Percentiles rank a stretch among this genome's conserved stretches.
phyloP scores from a whole-genome alignment of 2,797 vertebrate genomes.

The Urosaurus nigricauda region DNA sequence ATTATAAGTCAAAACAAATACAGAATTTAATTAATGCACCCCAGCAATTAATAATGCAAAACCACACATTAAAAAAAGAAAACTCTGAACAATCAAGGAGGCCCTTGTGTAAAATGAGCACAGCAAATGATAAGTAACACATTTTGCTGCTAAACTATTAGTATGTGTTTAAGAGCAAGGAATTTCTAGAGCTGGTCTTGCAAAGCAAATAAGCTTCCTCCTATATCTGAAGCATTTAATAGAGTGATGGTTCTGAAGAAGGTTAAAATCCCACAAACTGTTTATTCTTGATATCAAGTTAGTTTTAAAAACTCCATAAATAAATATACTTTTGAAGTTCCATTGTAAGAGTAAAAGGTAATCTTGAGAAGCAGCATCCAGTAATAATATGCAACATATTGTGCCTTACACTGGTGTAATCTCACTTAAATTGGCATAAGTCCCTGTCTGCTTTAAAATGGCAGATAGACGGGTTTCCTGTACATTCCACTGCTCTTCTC shows the following conservation, averaged over 20 bases:
- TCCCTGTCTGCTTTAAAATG: too few species aligned
- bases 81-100: slow-evolving; percentile 25
- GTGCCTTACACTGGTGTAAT: too few species aligned
- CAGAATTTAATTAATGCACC: slow-evolving; percentile 49
- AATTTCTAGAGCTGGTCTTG: not conserved
- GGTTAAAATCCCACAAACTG: slow-evolving; percentile 37
- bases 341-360: not conserved
- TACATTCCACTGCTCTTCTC: too few species aligned
- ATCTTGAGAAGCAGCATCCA: not conserved
- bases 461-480: too few species aligned
- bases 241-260: slow-evolving; percentile 36
- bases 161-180: slow-evolving; percentile 17
- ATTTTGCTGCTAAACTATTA: slow-evolving; percentile 12
- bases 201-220: slow-evolving; percentile 1
- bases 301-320: not conserved
- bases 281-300: slow-evolving; percentile 52
- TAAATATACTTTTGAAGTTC: not conserved
- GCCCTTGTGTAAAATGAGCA: slow-evolving; percentile 45
- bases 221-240: not conserved
- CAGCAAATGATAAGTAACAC: slow-evolving; percentile 43
- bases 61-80: slow-evolving; percentile 38
- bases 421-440: too few species aligned
- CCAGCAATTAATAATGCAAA: slow-evolving; percentile 8
- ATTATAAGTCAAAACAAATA: slow-evolving; percentile 44
- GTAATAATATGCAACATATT: not conserved